Conservation (phyloP, 2,888 invertebrate species). For the Drosophila mercatorum region DNA sequence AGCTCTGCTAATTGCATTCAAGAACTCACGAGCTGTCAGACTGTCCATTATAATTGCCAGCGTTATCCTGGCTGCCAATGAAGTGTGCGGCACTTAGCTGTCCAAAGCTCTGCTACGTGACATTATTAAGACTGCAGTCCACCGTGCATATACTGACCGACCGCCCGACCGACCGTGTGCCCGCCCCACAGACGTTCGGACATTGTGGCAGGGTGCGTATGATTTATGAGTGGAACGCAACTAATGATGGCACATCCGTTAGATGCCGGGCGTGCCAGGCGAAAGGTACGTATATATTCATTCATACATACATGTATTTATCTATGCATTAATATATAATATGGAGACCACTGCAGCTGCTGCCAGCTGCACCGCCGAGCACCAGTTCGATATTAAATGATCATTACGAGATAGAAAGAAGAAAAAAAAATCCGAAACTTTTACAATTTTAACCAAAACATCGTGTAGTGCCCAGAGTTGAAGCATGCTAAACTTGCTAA, state of each 20-base stretch:
- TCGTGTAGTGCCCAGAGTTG: not conserved
- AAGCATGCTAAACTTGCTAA: not conserved
- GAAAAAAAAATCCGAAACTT: constrained; percentile 29
- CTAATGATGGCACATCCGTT: constrained; percentile 73
- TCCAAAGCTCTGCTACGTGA: constrained; percentile 74
- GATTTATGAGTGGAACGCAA: constrained; percentile 71
- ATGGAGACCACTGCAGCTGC: constrained; percentile 39
- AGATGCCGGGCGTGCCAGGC: constrained; percentile 38
- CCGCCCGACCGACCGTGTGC: not conserved
- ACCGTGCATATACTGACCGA: constrained; percentile 35
- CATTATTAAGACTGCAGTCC: constrained; percentile 74
- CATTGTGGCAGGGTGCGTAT: constrained; percentile 47
- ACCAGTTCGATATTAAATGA: constrained; percentile 34
- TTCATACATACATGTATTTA: not conserved
- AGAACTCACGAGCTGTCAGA: constrained; percentile 13
- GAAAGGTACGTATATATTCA: not conserved
- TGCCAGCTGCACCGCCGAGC: constrained; percentile 28
- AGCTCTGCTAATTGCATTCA: constrained; percentile 36
- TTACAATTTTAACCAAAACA: constrained; percentile 43
- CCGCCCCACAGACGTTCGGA: not conserved
- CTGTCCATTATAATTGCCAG: constrained; percentile 47
- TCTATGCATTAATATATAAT: constrained; percentile 25
- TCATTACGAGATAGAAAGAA: constrained; percentile 16
- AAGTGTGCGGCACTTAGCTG: constrained; percentile 63
- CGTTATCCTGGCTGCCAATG: constrained; percentile 35